Evolutionary conservation across 2,797 vertebrate genomes (phyloP).

Genomic region (Capromys pilorides): DNA sequence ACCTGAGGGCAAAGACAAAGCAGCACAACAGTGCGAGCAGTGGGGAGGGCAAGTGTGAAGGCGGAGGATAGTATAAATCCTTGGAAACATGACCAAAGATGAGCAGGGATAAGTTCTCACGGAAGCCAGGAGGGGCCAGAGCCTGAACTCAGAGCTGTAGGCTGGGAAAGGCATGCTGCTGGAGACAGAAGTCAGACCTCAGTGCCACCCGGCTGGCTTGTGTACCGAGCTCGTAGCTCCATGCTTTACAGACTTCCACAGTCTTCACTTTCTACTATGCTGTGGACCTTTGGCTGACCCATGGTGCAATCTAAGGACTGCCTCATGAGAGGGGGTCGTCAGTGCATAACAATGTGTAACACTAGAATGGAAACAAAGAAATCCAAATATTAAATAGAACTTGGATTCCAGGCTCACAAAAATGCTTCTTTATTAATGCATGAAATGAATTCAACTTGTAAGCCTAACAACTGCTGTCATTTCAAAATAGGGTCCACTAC

Average conservation of each 20-base stretch:
- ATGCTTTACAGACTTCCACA: neutral
- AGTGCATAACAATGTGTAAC: neutral
- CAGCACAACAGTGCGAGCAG: neutral
- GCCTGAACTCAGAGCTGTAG: neutral
- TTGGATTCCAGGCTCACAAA: neutral
- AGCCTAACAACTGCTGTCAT: neutral
- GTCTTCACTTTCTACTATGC: neutral
- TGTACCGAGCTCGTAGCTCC: neutral
- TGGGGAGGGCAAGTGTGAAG: neutral
- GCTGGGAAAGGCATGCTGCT: neutral
- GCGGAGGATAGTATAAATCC: neutral
- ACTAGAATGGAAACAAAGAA: constrained; percentile 27
- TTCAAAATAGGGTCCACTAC: constrained; percentile 17
- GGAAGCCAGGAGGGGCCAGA: neutral
- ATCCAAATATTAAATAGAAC: constrained; percentile 35
- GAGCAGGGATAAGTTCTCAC: neutral
- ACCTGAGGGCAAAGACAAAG: neutral
- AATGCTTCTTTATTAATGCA: constrained; percentile 34
- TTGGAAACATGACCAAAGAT: neutral
- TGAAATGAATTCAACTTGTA: constrained; percentile 41
- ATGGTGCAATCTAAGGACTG: neutral
- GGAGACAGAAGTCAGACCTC: neutral
- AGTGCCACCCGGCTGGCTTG: neutral
- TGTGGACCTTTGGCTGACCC: neutral
- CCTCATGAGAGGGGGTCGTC: neutral